Evolutionary conservation across 2,797 vertebrate species (phyloP).

Genomic region (Heliangelus exortis): DNA sequence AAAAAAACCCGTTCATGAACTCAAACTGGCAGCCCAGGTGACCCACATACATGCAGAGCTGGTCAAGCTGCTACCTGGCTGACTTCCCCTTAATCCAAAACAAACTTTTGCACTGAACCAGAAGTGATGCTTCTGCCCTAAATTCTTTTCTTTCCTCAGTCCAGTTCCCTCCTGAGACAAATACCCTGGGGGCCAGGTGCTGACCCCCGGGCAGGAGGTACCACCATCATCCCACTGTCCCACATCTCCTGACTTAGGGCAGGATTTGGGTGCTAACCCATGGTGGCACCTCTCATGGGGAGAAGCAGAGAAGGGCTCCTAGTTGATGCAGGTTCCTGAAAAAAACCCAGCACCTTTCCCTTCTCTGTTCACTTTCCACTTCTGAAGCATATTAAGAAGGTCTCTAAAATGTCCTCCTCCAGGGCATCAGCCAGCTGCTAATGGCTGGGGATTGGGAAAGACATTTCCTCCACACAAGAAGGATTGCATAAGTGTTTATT

Average conservation of each 20-base stretch:
- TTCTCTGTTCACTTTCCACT: slow-evolving; percentile 39
- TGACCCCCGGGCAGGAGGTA: not conserved
- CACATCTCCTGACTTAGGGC: accelerated
- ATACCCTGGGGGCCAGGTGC: accelerated
- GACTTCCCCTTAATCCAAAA: not conserved
- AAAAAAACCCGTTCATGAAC: accelerated
- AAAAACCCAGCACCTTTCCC: not conserved
- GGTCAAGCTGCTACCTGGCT: accelerated
- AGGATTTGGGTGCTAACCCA: not conserved
- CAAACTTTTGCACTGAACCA: not conserved
- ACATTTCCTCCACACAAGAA: slow-evolving; percentile 40
- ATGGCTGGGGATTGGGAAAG: slow-evolving; percentile 63
- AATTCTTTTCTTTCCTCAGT: not conserved
- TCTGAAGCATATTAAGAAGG: slow-evolving; percentile 60
- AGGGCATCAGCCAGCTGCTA: slow-evolving; percentile 59
- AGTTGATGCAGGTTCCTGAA: not conserved
- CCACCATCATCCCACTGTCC: not conserved
- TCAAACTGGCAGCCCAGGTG: not conserved
- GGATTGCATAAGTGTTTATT: slow-evolving; percentile 52
- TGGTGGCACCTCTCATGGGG: accelerated
- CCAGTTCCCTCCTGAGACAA: not conserved
- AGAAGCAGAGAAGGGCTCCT: not conserved
- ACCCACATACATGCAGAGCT: accelerated
- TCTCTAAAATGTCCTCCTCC: slow-evolving; percentile 59
- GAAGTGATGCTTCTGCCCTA: not conserved